These are phyloP conservation scores for Emydura subglobosa DNA, from an alignment of 2,113 vertebrate species.

Conservation along the genomic window DNA sequence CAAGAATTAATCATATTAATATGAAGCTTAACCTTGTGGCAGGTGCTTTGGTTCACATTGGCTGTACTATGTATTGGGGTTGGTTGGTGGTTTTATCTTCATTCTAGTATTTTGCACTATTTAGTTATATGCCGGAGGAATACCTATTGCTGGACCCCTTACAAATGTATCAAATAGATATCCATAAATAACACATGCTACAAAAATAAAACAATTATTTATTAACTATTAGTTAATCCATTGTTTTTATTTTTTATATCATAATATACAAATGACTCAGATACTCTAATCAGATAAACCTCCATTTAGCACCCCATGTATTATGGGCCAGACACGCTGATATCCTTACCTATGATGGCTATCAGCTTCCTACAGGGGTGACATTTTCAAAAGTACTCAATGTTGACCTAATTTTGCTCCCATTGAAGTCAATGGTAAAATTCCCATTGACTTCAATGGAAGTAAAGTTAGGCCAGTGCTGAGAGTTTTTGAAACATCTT, in stretches of 20 bases:
- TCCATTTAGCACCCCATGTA: not conserved
- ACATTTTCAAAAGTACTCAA: not conserved
- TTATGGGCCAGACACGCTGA: not conserved
- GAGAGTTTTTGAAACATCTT: not conserved
- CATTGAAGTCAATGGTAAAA: not conserved
- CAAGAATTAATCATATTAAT: not conserved
- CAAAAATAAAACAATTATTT: not conserved
- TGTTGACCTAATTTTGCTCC: not conserved
- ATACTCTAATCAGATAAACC: not conserved
- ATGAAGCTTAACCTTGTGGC: not conserved
- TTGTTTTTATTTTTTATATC: not conserved
- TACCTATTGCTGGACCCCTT: not conserved
- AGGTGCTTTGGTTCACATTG: not conserved
- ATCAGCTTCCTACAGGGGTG: not conserved
- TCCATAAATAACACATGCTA: not conserved
- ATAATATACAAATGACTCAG: not conserved
- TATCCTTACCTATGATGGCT: not conserved
- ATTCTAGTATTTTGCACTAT: not conserved
- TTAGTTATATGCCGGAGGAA: not conserved
- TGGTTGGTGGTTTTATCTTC: not conserved
- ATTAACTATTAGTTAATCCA: not conserved
- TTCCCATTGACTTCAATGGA: not conserved
- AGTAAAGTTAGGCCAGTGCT: not conserved
- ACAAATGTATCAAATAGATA: not conserved
- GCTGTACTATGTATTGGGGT: not conserved